A percentile compares a stretch with the other conserved stretches of the same genome.
Conservation (phyloP, 2,888 invertebrate species). For the Esperia sulphurella region DNA sequence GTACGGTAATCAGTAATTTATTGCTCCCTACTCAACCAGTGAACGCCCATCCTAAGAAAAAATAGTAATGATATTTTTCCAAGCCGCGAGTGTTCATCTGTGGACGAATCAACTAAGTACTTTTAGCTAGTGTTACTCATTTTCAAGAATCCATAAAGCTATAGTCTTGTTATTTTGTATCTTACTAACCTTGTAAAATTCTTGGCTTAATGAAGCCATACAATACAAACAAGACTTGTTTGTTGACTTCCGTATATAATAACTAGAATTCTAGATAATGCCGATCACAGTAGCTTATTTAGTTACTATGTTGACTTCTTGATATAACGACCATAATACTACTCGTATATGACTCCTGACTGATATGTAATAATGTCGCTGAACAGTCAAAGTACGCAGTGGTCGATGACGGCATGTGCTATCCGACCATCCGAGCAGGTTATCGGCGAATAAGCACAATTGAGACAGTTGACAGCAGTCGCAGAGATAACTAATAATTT, state of each 20-base stretch:
- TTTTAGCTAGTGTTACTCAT: too few species aligned
- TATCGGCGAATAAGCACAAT: constrained; percentile 58
- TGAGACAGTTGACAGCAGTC: constrained; percentile 29
- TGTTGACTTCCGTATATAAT: background rate
- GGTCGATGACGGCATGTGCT: constrained; percentile 53
- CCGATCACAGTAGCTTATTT: too few species aligned
- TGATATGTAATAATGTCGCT: constrained; percentile 9
- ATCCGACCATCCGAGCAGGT: constrained; percentile 34
- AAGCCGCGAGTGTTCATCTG: too few species aligned
- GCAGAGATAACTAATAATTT: constrained; percentile 36
- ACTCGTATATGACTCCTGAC: constrained; percentile 41
- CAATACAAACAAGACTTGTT: background rate
- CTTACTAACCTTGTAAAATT: too few species aligned
- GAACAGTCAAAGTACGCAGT: constrained; percentile 28
- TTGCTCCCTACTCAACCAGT: too few species aligned
- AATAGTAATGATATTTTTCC: too few species aligned
- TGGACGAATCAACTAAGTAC: too few species aligned
- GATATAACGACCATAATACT: constrained; percentile 7
- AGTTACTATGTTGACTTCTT: background rate
- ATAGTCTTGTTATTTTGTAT: too few species aligned
- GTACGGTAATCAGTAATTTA: too few species aligned
- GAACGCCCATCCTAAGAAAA: too few species aligned
- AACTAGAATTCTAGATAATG: too few species aligned
- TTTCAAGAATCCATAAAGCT: too few species aligned
- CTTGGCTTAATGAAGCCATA: background rate